Evolutionary conservation across 2,113 vertebrate genomes (phyloP), one percentile per base, ranked within the genome.

Genomic region (Morone chrysops): DNA sequence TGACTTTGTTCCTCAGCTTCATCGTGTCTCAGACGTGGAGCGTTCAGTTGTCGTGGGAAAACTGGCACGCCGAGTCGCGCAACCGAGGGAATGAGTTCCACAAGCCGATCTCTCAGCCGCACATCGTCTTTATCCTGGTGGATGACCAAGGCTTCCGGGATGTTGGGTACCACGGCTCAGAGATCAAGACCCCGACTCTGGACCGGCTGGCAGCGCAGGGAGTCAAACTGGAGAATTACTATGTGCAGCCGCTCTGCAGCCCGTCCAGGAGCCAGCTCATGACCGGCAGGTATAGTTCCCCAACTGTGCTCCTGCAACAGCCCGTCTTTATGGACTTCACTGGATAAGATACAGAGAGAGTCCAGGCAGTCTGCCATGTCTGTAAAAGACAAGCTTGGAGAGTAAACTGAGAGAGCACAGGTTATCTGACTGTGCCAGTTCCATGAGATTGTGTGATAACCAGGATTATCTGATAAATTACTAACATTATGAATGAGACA

Each of bases 191-290:
- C 0, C 98, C 98, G 25, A 97, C 97, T 0, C 94, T 99, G 87
- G 98, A 99, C 94, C 95, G 90, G 76, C 96, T 99, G 45, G 98
- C 98, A 0, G 96, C 96, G 0, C 95, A 97, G 91, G 98, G 98
- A 31, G 98, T 99, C 47, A 99, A 99, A 72, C 95, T 99, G 94
- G 98, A 99, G 95, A 99, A 99, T 81, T 99, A 99, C 87, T 99
- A 99, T 4, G 98, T 99, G 48, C 98, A 99, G 89, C 98, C 98
- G 14, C 97, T 99, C 79, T 99, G 98, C 93, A 98, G 97, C 9
- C 98, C 98, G 2, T 99, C 98, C 89, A 94, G 98, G 90, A 99
- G 98, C 90, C 98, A 99, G 36, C 92, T 99, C 85, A 97, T 99
- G 95, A 99, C 98, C 83, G 98, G 98, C 92, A 98, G 97, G 98